These are phyloP conservation scores for Andrena hattorfiana DNA, from an alignment of 2,888 invertebrate genomes.

Conservation along the genomic window DNA sequence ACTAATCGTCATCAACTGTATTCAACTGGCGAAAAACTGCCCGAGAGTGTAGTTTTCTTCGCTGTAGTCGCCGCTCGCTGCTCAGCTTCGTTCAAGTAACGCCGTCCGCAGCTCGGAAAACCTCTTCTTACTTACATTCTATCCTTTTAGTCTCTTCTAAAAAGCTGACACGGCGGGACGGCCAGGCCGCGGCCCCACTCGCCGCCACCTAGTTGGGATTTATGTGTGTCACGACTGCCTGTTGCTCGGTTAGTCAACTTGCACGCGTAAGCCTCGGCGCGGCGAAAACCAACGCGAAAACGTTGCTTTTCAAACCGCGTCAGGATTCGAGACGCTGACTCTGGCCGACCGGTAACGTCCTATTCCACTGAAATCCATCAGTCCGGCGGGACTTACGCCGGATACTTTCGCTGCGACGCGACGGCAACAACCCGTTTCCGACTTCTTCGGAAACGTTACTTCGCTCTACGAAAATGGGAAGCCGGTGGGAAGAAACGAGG, in stretches of 20 bases:
- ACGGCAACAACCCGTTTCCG: neutral
- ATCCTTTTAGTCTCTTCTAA: slow-evolving; percentile 40
- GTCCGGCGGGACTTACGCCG: neutral
- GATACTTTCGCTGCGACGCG: neutral
- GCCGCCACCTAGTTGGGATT: slow-evolving; percentile 71
- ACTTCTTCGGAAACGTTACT: slow-evolving; percentile 11
- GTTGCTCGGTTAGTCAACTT: slow-evolving; percentile 76
- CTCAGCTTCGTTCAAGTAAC: neutral
- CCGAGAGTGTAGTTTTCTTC: no score
- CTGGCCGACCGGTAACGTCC: slow-evolving; percentile 1
- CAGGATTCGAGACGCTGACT: neutral
- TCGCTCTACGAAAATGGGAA: slow-evolving; percentile 23
- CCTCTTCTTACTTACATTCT: neutral
- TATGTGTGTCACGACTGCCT: slow-evolving; percentile 80
- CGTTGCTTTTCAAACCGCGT: neutral
- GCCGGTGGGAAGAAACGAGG: neutral
- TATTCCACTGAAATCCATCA: neutral
- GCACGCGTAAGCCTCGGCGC: slow-evolving; percentile 60
- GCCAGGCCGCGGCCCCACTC: slow-evolving; percentile 73
- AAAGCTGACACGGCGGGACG: slow-evolving; percentile 67
- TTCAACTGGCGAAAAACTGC: neutral
- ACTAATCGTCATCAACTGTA: slow-evolving; percentile 34
- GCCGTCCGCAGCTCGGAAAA: neutral
- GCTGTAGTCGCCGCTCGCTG: neutral
- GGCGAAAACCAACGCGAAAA: slow-evolving; percentile 47